A percentile compares a stretch with the other conserved stretches of the same genome.
phyloP scores from a whole-genome alignment of 2,113 vertebrate species.

The human (Homo sapiens) region GRCh38 chr4:1448001-1448500 shows the following conservation, averaged over 20 bases:
- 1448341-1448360: too few relatives aligned
- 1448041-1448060: too few relatives aligned
- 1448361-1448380: neutral
- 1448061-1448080: neutral
- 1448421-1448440: too few relatives aligned
- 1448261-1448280: neutral
- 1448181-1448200: rapidly evolving
- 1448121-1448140: neutral
- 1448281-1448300: neutral
- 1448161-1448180: neutral
- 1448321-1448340: too few relatives aligned
- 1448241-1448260: neutral
- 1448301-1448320: neutral
- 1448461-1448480: neutral
- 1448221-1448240: rapidly evolving
- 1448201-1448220: neutral
- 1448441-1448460: neutral
- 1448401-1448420: too few relatives aligned
- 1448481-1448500: neutral
- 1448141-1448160: neutral
- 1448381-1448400: too few relatives aligned
- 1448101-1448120: too few relatives aligned
- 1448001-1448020: neutral
- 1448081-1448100: rapidly evolving
- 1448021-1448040: too few relatives aligned